These are phyloP conservation scores for Phortica okadai DNA, from an alignment of 2,888 invertebrate genomes.

Conservation along the genomic window DNA sequence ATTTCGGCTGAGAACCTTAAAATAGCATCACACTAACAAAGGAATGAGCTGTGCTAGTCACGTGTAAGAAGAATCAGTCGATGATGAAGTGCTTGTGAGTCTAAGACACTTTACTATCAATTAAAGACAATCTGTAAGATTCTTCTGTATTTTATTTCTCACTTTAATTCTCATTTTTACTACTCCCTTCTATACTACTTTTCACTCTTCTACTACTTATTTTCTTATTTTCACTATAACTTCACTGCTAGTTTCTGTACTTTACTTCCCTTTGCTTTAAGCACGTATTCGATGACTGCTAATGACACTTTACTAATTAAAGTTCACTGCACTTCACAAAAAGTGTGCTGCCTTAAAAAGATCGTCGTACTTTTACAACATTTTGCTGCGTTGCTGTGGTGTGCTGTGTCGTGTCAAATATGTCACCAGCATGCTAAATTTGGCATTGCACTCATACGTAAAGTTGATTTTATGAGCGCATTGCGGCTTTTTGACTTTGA, in stretches of 20 bases:
- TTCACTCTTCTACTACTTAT: not conserved
- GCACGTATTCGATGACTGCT: not conserved
- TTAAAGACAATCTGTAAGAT: no score
- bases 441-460: not conserved
- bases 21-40: no score
- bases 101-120: no score
- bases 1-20: no score
- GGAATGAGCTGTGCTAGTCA: no score
- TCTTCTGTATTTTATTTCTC: no score
- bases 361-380: not conserved
- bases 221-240: not conserved
- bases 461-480: not conserved
- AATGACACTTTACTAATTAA: not conserved
- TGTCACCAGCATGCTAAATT: not conserved
- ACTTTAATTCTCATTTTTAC: no score
- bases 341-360: not conserved
- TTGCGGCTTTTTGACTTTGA: not conserved
- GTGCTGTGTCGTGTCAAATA: not conserved
- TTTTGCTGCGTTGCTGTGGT: not conserved
- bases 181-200: no score
- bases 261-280: not conserved
- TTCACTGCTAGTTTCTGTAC: not conserved
- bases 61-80: no score
- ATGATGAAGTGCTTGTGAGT: no score
- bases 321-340: not conserved